Evolutionary conservation across 2,888 invertebrate species (phyloP), one percentile per base, ranked within the genome.

Genomic region (Thumatha senex): DNA sequence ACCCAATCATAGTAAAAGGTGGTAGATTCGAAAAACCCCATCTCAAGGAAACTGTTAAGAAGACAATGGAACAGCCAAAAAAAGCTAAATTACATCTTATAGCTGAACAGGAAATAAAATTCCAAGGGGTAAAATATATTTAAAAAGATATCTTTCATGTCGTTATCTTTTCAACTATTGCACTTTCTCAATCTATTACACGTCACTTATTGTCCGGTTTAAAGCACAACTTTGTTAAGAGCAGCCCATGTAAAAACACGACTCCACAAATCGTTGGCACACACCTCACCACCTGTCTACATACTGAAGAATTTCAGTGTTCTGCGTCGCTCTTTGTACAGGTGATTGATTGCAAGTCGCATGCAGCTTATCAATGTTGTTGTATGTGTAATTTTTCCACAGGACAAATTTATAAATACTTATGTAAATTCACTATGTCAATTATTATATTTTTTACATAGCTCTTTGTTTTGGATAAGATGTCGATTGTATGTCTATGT

Each of bases 21-120:
- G 90, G 90, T 81, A 91, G 81, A 84, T 90, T 91, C 58, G 88
- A 89, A 80, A 82, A 79, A 57, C 91, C 91, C 61, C 82, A 87
- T 62, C 87, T 90, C 64, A 92, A 89, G 87, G 92, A 87, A 89
- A 84, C 79, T 65, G 75, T 75, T 61, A 89, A 82, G 85, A 88
- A 83, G 76, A 72, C 79, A 52, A 73, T 78, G 64, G 86, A 85
- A 58, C 78, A 84, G 69, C 78, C 84, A 58, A 86, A 89, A 78
- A 84, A 79, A 64, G 82, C 84, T 58, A 72, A 68, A 51, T 56
- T 74, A 24, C 18, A 24, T 24, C 18, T 4, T 24, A 24, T 24
- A 24, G 18, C 18, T 60, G 78, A 69, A 62, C 63, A 67, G 58
- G 76, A 69, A 67, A 75, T 78, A 59, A 74, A 62, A 60, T 58